A percentile compares a stretch with the other conserved stretches of the same genome.
Conservation (phyloP, 2,113 vertebrate genomes). For the Megaleporinus macrocephalus region DNA sequence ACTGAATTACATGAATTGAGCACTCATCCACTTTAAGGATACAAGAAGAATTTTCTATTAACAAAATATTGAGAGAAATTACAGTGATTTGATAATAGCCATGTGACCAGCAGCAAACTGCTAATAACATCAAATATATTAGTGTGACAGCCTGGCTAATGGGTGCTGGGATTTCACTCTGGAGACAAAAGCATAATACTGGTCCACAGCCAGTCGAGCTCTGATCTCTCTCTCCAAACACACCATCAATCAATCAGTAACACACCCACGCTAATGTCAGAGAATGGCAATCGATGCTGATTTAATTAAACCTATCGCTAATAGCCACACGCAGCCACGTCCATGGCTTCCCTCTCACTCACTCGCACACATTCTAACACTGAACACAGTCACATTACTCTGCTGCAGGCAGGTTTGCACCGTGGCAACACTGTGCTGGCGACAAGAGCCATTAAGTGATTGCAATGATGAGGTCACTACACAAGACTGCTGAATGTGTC, state of each 20-base stretch:
- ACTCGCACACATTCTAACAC: background rate
- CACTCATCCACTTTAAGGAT: constrained; percentile 18
- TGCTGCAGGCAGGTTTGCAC: background rate
- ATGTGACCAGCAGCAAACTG: constrained; percentile 13
- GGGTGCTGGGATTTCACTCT: constrained; percentile 3
- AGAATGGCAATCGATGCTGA: constrained; percentile 48
- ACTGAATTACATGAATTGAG: constrained; percentile 10
- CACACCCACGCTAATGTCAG: constrained; percentile 34
- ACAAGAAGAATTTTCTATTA: constrained; percentile 25
- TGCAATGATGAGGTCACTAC: constrained; percentile 7
- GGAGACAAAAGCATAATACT: constrained; percentile 16
- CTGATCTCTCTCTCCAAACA: constrained; percentile 47
- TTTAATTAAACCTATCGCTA: constrained; percentile 52
- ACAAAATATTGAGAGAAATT: constrained; percentile 16
- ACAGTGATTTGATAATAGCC: constrained; percentile 15
- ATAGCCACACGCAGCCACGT: constrained; percentile 16
- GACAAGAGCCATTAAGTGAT: constrained; percentile 8
- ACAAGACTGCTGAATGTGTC: background rate
- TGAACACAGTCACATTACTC: background rate
- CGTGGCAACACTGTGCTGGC: background rate
- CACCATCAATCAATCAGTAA: constrained; percentile 51
- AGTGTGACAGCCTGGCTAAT: constrained; percentile 11
- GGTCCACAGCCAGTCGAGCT: constrained; percentile 31
- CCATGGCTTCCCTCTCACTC: constrained; percentile 26
- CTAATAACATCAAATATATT: background rate